These are phyloP conservation scores for Drosophila nikananu DNA, from an alignment of 1,140 invertebrate species.

Conservation along the genomic window DNA sequence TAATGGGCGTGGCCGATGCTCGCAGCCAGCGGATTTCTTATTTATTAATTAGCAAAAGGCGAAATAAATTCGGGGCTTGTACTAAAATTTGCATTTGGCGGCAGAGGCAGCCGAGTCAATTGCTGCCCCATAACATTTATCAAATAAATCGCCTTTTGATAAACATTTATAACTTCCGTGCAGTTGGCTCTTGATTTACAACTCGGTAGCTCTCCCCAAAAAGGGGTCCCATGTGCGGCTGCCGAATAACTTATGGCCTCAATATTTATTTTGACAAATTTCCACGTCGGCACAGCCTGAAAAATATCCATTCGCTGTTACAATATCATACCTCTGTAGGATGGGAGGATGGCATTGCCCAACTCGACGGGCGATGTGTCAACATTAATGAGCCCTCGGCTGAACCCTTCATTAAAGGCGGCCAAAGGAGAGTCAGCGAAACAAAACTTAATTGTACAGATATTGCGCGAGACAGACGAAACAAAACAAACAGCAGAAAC, in stretches of 20 bases:
- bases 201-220: slow-evolving; percentile 30
- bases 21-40: slow-evolving; percentile 62
- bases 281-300: slow-evolving; percentile 38
- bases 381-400: slow-evolving; percentile 69
- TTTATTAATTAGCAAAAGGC: slow-evolving; percentile 78
- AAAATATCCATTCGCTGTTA: slow-evolving; percentile 32
- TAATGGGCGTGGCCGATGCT: slow-evolving; percentile 59
- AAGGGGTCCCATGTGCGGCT: background rate
- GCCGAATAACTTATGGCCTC: slow-evolving; percentile 52
- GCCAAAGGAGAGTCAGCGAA: slow-evolving; percentile 60
- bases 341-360: slow-evolving; percentile 38
- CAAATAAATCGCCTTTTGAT: slow-evolving; percentile 70
- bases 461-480: slow-evolving; percentile 56
- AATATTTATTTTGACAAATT: slow-evolving; percentile 72
- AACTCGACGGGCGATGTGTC: slow-evolving; percentile 55
- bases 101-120: slow-evolving; percentile 31
- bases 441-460: slow-evolving; percentile 80
- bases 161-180: slow-evolving; percentile 80
- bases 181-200: slow-evolving; percentile 66
- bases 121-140: slow-evolving; percentile 61
- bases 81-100: slow-evolving; percentile 70
- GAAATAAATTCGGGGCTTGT: slow-evolving; percentile 69
- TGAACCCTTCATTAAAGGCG: slow-evolving; percentile 73
- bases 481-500: slow-evolving; percentile 49
- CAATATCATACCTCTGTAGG: slow-evolving; percentile 32